Evolutionary conservation across 2,113 vertebrate species (phyloP), one percentile per base, ranked within the genome.

Genomic region (Forbesichthys papilliferus): DNA sequence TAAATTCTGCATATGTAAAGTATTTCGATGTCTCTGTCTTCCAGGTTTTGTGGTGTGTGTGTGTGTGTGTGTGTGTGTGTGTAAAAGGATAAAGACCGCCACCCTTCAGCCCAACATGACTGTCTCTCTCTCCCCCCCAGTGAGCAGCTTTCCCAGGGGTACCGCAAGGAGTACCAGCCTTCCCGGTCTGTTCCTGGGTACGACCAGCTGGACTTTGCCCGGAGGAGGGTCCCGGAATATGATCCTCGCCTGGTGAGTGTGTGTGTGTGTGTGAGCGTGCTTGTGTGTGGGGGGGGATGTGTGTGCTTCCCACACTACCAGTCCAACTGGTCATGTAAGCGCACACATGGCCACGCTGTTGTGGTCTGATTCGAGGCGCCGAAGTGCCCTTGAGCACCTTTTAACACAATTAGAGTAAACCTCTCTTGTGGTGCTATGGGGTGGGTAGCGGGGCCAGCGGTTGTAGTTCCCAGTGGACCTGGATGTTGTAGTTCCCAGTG

Each of bases 181-280:
- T 8, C 77, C 58, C 80, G 87, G 52, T 86, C 84, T 0, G 84
- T 82, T 9, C 91, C 91, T 0, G 68, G 74, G 46, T 93, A 93
- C 4, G 84, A 89, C 1, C 90, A 91, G 18, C 81, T 91, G 0
- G 90, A 89, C 1, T 18, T 73, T 0, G 82, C 81, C 0, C 72
- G 84, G 0, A 80, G 80, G 66, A 3, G 88, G 46, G 66, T 69
- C 46, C 86, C 85, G 66, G 92, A 92, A 1, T 47, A 82, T 9
- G 87, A 92, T 75, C 91, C 88, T 0, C 27, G 87, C 11, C 71
- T 90, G 80, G 91, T 92, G 64, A 88, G 90, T 86, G 14, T 1
- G 2, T 20, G 0, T 7, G 57, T 10, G 64, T 61, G 59, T 53
- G 27, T 27, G 2, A 9, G 59, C 7, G 46, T 1, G 11, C n/a